Evolutionary conservation across 2,888 invertebrate genomes (phyloP), one percentile per base, ranked within the genome.

Genomic region (Tetragnatha montana): DNA sequence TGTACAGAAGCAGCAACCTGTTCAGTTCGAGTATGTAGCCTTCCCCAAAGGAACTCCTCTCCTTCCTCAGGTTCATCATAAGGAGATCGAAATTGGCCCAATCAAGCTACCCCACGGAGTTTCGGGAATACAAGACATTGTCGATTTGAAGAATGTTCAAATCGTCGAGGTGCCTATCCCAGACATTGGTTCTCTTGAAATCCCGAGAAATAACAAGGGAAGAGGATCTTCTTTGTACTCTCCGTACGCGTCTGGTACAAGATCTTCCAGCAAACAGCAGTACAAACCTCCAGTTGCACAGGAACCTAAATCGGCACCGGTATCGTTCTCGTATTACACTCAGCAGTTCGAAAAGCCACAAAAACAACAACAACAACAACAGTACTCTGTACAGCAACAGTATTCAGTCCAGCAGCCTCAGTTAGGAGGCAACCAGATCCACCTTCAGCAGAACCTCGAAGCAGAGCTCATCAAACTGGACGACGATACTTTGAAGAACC

Each of bases 381-480:
- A 35, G 35, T 35, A 35, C 35, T 35, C 35, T 35, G 35, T 35
- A 1, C 35, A 35, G 35, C 35, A 35, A 35, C 35, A 35, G 35
- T 35, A 35, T 35, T 35, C 35, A 35, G 35, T 35, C 35, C n/a
- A 68, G 10, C 17, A 76, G 35, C 47, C 69, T 6, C 71, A 82
- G 50, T 60, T 68, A 35, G 83, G 80, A 21, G 47, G 86, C 0
- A 80, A 79, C 35, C 71, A 74, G 17, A 21, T 68, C n/a, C 70
- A 76, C 17, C 69, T 51, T 7, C 87, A 87, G 60, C 87, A 74
- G 21, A 79, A 84, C 14, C 83, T 90, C n/a, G 90, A 85, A 71
- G 90, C 90, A 14, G 90, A 90, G n/a, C 10, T 90, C 12, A 73
- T 90, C 14, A 90, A 87, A 60, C 17, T 90, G 60, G 80, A 83